Conservation (phyloP, 2,113 vertebrate genomes). For the Cryptotis parvus region DNA sequence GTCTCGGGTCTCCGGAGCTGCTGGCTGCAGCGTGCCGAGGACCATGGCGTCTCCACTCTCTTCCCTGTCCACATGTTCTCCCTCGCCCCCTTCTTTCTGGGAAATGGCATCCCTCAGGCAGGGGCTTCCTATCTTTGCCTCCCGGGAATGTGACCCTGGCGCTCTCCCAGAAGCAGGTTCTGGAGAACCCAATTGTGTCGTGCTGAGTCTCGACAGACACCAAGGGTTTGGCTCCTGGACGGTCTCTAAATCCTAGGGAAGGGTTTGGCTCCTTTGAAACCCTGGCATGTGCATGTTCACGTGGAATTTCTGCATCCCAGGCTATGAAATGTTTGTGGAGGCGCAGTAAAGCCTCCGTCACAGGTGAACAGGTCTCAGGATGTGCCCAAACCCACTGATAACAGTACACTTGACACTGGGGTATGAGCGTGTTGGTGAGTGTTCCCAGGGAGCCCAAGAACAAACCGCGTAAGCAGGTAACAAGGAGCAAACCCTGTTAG, state of each 20-base stretch:
- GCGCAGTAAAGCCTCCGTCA: conserved; percentile 57
- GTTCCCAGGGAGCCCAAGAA: neutral
- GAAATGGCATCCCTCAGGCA: neutral
- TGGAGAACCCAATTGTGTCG: neutral
- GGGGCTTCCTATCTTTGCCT: neutral
- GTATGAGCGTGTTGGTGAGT: neutral
- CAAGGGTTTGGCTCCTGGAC: conserved; percentile 37
- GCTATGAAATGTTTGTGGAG: conserved; percentile 46
- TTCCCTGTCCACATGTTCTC: too few species aligned
- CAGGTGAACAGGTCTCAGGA: conserved; percentile 52
- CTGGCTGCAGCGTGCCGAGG: too few species aligned
- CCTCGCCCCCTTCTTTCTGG: neutral
- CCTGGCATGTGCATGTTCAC: conserved; percentile 31
- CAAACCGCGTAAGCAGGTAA: conserved; percentile 72
- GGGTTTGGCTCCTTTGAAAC: conserved; percentile 42
- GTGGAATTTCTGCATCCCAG: conserved; percentile 42
- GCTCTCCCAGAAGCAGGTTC: conserved; percentile 15
- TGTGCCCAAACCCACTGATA: neutral
- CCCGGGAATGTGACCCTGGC: neutral
- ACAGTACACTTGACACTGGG: conserved; percentile 13
- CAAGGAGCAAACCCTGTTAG: too few species aligned
- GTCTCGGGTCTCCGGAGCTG: neutral
- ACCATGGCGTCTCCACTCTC: too few species aligned
- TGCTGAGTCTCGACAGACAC: neutral
- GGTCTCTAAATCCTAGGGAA: neutral